A percentile compares a stretch with the other conserved stretches of the same genome.
Conservation (phyloP, 2,888 invertebrate genomes). For the Platycnemis pennipes region DNA sequence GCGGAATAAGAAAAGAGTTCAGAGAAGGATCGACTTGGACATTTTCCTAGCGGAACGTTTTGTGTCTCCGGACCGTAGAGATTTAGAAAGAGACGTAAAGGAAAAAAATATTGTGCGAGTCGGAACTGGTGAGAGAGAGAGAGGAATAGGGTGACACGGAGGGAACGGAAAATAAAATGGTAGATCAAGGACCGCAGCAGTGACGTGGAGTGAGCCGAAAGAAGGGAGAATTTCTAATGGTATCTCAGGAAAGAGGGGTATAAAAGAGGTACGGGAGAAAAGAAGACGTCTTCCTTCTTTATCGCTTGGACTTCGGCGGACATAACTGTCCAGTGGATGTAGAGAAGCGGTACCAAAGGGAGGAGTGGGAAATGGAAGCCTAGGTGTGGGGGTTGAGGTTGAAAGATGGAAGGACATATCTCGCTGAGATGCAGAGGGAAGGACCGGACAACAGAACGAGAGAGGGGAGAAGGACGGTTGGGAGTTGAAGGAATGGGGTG, state of each 20-base stretch:
- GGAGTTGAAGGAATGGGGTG: not conserved
- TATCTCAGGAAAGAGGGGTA: not conserved
- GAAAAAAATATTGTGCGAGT: not conserved
- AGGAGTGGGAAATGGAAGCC: not conserved
- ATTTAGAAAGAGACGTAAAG: constrained; percentile 39
- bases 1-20: not conserved
- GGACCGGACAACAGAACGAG: not conserved
- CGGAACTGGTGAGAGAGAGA: not conserved
- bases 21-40: not conserved
- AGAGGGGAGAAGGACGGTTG: not conserved
- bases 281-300: constrained; percentile 52
- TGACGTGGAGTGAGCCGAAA: not conserved
- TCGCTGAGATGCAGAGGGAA: not conserved
- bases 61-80: not conserved
- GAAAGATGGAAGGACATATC: not conserved
- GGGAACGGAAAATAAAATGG: not conserved
- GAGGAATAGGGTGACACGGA: not conserved
- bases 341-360: not conserved
- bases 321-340: constrained; percentile 3
- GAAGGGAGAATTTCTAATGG: constrained; percentile 26
- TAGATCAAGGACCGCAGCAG: constrained; percentile 11
- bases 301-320: constrained; percentile 37
- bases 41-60: not conserved
- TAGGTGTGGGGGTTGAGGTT: not conserved
- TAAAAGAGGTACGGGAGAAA: not conserved